Base-by-base conservation (phyloP, 1,140 invertebrate species). In the Drosophila lacteicornis region DNA sequence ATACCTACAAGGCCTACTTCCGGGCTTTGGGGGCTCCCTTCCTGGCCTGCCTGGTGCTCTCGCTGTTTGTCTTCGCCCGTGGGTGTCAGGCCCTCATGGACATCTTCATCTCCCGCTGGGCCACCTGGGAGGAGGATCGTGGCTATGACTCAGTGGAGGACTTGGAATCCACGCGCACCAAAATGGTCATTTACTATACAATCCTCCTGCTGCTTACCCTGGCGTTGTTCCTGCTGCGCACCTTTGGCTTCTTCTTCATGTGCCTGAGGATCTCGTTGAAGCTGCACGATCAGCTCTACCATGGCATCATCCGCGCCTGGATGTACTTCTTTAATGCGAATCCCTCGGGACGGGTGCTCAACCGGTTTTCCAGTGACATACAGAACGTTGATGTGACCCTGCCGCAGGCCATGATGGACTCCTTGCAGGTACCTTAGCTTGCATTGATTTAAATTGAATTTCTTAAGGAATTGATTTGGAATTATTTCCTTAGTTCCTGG, bases 301-400 rank as follows among this genome's bases (percentile, higher is more conserved):
- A 93, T 11, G 95, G 95, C 51, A 95, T 99, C 1, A 95, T 97
- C 33, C 94, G 96, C 11, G 96, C 97, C 0, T 96, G 96, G 0
- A 97, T 98, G 94, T 94, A 94, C 12, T 99, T 98, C 92, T 99
- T 98, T 93, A 97, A 98, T 87, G 96, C 95, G 1, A 98, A 98
- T 92, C 96, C 97, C 2, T 94, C 94, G 75, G 96, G 96, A 13
- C 93, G 97, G 15, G 96, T 98, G 56, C 93, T 98, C 3, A 98
- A 98, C 90, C 93, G 97, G 33, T 98, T 97, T 93, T 96, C 97
- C 1, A 97, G 97, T 91, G 97, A 98, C 88, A 95, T 97, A 81
- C 96, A 96, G 3, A 94, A 95, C 1, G 95, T 97, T 13, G 97
- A 98, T 92, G 97, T 98, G 93, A 93, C 95, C 6, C 93, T 98